Evolutionary conservation across 2,113 vertebrate species (phyloP), one percentile per base, ranked within the genome.

Genomic region (Sinocyclocheilus grahami): DNA sequence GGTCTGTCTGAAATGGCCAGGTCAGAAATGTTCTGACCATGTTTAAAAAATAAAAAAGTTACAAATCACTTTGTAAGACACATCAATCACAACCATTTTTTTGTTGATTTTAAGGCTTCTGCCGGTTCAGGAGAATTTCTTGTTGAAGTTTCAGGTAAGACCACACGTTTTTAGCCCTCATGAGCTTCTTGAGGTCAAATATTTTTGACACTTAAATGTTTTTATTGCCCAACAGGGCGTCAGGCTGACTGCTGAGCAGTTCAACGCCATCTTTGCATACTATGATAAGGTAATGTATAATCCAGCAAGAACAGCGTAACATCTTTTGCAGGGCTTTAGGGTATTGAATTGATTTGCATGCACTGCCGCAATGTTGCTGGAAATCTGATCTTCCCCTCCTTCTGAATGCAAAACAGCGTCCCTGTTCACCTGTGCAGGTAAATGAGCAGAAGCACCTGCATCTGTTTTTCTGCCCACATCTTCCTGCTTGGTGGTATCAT

Each of bases 121-220:
- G 80, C 98, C 98, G 5, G 97, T 98, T 85, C 96, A 99, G 92
- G 98, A 99, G 94, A 99, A 99, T 90, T 99, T 99, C 93, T 94
- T 99, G 77, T 96, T 99, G 69, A 99, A 97, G 89, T 99, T 99
- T 91, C 96, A 99, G 98, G 97, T 99, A 94, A 89, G 89, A 39
- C 6, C 24, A 67, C 5, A 55, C 2, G 18, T 37, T 78, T 30
- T 10, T 10, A 84, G 18, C 13, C 48, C 14, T n/a, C 46, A 5
- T 82, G 39, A 24, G 46, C 24, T 37, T 18, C 48, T 12, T 78
- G 51, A 20, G 33, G 27, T 6, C 5, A 16, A 42, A 3, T 46
- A 48, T 51, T 18, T 33, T 77, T 27, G 37, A n/a, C 63, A 63
- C 55, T 51, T 7, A 9, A 39, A 22, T 71, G 27, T 79, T 42